Evolutionary conservation across 2,888 invertebrate species (phyloP).

Genomic region (Camponotus fellah): DNA sequence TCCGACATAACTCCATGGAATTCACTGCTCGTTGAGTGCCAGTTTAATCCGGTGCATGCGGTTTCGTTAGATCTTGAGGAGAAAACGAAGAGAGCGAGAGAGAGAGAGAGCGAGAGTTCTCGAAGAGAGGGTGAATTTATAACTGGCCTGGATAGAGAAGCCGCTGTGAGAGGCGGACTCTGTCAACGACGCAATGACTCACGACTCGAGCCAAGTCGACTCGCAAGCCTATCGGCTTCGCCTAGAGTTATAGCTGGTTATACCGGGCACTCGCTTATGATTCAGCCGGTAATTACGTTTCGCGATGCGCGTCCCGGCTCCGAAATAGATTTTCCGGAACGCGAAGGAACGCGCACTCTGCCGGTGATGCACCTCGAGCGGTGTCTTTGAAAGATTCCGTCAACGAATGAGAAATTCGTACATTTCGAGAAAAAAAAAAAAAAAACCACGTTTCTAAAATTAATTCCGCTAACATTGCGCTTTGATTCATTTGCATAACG

Average conservation of each 20-base stretch:
- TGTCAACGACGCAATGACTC: constrained; percentile 79
- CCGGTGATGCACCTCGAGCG: not conserved
- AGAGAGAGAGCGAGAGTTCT: not conserved
- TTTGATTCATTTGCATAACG: constrained; percentile 67
- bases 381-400: not conserved
- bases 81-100: not conserved
- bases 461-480: not conserved
- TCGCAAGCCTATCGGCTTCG: constrained; percentile 55
- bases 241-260: constrained; percentile 50
- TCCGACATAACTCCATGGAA: not conserved
- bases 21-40: constrained; percentile 7
- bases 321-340: constrained; percentile 73
- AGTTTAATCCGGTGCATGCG: constrained; percentile 20
- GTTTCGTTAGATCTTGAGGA: constrained; percentile 31
- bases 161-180: constrained; percentile 56
- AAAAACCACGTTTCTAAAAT: not conserved
- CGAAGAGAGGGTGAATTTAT: constrained; percentile 50
- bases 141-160: constrained; percentile 48
- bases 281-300: constrained; percentile 73
- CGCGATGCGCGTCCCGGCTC: constrained; percentile 44
- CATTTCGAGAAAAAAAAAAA: too few relatives aligned
- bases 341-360: constrained; percentile 61
- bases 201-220: constrained; percentile 56
- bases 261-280: constrained; percentile 57
- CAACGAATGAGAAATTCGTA: not conserved